Percentiles rank a stretch among this genome's conserved stretches.
Evolutionary conservation across 2,797 vertebrate species (phyloP).

Genomic region (Falco cherrug): DNA sequence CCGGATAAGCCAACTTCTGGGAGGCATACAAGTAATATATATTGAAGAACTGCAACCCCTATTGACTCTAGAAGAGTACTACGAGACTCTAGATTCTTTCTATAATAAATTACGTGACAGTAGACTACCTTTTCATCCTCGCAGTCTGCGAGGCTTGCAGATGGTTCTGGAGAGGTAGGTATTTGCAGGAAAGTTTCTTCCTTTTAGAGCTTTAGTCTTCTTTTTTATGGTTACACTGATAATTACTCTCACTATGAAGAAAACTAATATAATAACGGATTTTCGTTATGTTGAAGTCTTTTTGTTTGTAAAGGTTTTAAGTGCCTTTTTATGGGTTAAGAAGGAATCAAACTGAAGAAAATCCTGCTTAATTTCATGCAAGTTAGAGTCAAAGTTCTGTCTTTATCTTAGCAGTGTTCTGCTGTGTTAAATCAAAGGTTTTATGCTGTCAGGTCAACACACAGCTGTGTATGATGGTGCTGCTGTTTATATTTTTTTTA

Average conservation of each 20-base stretch:
- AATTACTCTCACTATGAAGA: not conserved
- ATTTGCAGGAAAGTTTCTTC: not conserved
- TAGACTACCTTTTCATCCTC: conserved; percentile 84
- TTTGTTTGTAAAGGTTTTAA: not conserved
- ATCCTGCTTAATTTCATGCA: not conserved
- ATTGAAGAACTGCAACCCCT: conserved; percentile 85
- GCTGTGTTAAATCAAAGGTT: not conserved
- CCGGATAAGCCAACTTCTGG: conserved; percentile 87
- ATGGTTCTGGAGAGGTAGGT: conserved; percentile 88
- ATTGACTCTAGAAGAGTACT: conserved; percentile 87
- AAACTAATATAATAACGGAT: not conserved
- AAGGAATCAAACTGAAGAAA: not conserved
- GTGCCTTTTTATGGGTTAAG: not conserved
- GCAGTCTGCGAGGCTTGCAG: conserved; percentile 87
- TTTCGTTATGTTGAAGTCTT: not conserved
- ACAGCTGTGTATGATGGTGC: not conserved
- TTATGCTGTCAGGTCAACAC: not conserved
- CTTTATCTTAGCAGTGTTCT: not conserved
- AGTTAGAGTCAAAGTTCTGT: not conserved
- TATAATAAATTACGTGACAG: conserved; percentile 80
- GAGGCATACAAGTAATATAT: conserved; percentile 88
- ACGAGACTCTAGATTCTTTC: conserved; percentile 82
- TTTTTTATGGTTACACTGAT: not conserved
- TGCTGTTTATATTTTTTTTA: not conserved
- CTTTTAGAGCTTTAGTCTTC: not conserved